These are phyloP conservation scores for Torymus aiolomorphi DNA, from an alignment of 2,888 invertebrate species.

Conservation along the genomic window DNA sequence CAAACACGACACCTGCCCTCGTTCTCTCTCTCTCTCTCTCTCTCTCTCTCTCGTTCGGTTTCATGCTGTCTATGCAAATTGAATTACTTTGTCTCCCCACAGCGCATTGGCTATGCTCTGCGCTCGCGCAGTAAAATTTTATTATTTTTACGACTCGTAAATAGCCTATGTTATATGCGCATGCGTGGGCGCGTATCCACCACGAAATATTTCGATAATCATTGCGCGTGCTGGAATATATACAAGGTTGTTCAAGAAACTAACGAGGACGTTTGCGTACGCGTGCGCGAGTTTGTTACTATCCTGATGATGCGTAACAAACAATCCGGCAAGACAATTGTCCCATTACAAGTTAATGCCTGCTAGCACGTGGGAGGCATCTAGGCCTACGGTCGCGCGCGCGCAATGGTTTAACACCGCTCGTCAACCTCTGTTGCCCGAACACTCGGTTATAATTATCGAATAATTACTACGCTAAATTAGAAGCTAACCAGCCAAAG, in stretches of 20 bases:
- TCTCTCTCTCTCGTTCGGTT: conserved; percentile 13
- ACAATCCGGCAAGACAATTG: conserved; percentile 28
- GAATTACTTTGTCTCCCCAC: conserved; percentile 31
- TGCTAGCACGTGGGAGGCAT: too few species aligned
- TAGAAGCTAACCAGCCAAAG: conserved; percentile 51
- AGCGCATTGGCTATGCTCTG: background rate
- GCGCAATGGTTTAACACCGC: conserved; percentile 3
- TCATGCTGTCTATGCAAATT: conserved; percentile 32
- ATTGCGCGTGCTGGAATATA: too few species aligned
- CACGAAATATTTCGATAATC: too few species aligned
- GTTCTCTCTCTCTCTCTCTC: background rate
- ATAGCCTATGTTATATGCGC: background rate
- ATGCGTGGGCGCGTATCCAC: too few species aligned
- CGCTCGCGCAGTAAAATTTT: background rate
- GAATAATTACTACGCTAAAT: conserved; percentile 47
- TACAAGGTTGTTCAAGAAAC: too few species aligned
- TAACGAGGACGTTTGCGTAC: background rate
- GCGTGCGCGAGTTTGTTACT: background rate
- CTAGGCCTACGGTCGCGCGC: too few species aligned
- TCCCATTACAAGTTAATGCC: conserved; percentile 5
- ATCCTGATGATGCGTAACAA: background rate
- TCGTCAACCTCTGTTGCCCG: conserved; percentile 23
- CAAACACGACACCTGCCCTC: background rate
- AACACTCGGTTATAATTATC: conserved; percentile 48
- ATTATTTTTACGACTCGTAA: background rate